Evolutionary conservation across 2,113 vertebrate genomes (phyloP).

Genomic region (Mustela lutreola): DNA sequence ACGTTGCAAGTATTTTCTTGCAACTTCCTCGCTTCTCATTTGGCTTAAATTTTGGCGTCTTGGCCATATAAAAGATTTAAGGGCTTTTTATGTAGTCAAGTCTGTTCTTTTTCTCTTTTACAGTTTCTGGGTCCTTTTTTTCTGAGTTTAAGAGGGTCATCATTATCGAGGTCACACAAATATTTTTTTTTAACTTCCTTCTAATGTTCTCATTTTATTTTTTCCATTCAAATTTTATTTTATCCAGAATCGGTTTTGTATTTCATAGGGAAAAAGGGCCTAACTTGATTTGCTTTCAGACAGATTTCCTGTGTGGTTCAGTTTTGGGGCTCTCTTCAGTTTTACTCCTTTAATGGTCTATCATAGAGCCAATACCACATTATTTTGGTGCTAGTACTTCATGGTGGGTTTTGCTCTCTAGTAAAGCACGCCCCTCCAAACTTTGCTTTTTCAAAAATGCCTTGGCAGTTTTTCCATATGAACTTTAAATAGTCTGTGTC

Average conservation of each 20-base stretch:
- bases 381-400: neutral
- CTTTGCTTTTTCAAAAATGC: neutral
- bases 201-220: neutral
- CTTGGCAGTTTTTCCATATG: neutral
- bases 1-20: neutral
- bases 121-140: neutral
- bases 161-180: neutral
- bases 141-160: neutral
- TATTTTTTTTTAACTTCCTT: neutral
- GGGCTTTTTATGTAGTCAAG: neutral
- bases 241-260: neutral
- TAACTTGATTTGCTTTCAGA: neutral
- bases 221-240: conserved; percentile 1
- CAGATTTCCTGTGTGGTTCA: neutral
- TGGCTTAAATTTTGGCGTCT: conserved; percentile 5
- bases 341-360: neutral
- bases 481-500: neutral
- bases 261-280: neutral
- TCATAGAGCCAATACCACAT: neutral
- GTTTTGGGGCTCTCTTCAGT: neutral
- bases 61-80: neutral
- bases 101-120: neutral
- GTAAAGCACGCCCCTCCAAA: neutral
- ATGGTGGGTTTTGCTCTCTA: neutral
- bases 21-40: neutral